Evolutionary conservation across 2,888 invertebrate genomes (phyloP).

Genomic region (Drosophila limbata): DNA sequence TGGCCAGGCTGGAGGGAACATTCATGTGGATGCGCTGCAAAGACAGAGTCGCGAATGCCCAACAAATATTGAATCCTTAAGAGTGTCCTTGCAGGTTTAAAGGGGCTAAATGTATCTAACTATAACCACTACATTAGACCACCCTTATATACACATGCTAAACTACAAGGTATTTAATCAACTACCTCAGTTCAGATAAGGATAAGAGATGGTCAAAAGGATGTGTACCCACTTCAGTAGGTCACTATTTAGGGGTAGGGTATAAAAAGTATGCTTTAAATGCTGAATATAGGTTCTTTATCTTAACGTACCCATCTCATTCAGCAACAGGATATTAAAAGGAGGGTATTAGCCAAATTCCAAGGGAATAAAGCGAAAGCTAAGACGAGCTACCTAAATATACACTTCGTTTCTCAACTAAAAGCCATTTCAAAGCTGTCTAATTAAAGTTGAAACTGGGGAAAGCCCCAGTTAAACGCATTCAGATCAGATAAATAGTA

Average conservation of each 20-base stretch:
- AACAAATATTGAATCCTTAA: neutral
- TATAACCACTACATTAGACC: neutral
- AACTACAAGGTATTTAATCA: neutral
- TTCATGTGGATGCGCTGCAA: slow-evolving; percentile 66
- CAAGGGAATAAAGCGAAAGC: too few species aligned
- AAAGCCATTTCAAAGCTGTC: neutral
- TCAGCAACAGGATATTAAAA: neutral
- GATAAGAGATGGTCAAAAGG: neutral
- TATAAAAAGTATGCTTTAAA: neutral
- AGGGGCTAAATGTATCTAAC: neutral
- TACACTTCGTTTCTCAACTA: neutral
- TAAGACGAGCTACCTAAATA: too few species aligned
- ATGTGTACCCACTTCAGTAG: neutral
- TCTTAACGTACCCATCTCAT: neutral
- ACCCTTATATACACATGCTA: neutral
- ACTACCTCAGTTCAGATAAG: neutral
- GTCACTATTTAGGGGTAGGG: neutral
- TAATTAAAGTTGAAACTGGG: neutral
- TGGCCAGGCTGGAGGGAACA: slow-evolving; percentile 77
- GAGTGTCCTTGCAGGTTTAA: neutral
- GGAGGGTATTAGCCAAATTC: neutral
- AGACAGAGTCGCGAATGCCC: neutral
- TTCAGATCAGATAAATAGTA: neutral
- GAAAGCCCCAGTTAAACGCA: neutral
- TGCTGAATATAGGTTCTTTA: neutral